Evolutionary conservation across 2,888 invertebrate species (phyloP).

Genomic region (Folsomia candida): DNA sequence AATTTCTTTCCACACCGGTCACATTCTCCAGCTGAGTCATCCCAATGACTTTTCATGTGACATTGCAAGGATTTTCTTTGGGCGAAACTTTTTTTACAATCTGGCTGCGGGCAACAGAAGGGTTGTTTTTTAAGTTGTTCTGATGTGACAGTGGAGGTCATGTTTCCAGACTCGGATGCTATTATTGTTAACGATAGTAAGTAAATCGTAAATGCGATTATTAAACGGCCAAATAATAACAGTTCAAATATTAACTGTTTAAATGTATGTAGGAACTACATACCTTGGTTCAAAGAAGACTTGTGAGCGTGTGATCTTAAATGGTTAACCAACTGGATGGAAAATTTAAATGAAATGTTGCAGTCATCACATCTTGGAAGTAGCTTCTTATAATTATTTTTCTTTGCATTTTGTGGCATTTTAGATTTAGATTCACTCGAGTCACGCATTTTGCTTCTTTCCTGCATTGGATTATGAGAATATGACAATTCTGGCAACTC

Average conservation of each 20-base stretch:
- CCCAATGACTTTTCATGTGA: slow-evolving; percentile 15
- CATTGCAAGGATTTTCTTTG: slow-evolving; percentile 11
- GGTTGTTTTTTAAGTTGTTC: too few relatives aligned
- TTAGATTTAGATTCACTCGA: not conserved
- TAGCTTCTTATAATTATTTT: not conserved
- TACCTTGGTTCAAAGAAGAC: too few relatives aligned
- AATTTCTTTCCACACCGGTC: slow-evolving; percentile 32
- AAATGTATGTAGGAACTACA: too few relatives aligned
- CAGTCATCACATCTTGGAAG: slow-evolving; percentile 10
- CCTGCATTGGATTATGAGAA: not conserved
- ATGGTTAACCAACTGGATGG: slow-evolving; percentile 18
- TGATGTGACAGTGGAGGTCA: too few relatives aligned
- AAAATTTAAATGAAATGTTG: slow-evolving; percentile 16
- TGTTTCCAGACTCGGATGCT: too few relatives aligned
- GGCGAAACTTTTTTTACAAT: slow-evolving; percentile 13
- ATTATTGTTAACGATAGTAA: too few relatives aligned
- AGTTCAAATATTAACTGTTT: too few relatives aligned
- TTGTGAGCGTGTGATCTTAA: slow-evolving; percentile 19
- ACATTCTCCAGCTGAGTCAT: slow-evolving; percentile 17
- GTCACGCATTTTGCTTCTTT: not conserved
- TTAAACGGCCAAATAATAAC: too few relatives aligned
- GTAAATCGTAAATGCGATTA: too few relatives aligned
- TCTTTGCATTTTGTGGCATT: not conserved
- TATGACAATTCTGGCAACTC: not conserved
- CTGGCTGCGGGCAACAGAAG: slow-evolving; percentile 6